Percentiles rank a stretch among this genome's conserved stretches.
phyloP scores from a whole-genome alignment of 2,797 vertebrate species.

The Gastrophryne carolinensis region DNA sequence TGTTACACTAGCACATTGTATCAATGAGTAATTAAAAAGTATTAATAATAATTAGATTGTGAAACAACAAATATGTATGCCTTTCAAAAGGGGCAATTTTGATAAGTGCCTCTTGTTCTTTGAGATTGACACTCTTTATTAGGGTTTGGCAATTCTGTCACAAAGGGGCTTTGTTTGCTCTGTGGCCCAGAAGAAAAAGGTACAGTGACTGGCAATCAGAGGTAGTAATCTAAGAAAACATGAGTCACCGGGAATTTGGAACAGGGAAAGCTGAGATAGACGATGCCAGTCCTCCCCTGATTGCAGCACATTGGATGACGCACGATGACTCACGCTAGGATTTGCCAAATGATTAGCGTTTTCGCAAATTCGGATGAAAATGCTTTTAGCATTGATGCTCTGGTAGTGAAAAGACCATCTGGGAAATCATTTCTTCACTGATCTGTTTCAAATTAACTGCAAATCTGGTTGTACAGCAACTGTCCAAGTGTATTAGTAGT shows the following conservation, averaged over 20 bases:
- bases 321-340: constrained; percentile 14
- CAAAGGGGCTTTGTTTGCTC: background rate
- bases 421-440: background rate
- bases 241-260: background rate
- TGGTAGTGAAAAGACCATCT: background rate
- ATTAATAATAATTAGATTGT: no score
- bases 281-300: background rate
- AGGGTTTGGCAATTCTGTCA: background rate
- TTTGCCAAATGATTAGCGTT: background rate
- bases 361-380: background rate
- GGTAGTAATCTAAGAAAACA: background rate
- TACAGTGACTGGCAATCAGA: background rate
- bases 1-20: no score
- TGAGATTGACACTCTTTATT: background rate
- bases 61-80: no score
- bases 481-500: no score
- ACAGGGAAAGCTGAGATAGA: background rate
- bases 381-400: background rate
- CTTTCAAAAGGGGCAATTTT: background rate
- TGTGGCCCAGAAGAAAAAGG: accelerated
- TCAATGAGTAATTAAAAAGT: no score
- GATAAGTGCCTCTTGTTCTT: background rate
- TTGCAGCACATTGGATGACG: background rate
- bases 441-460: background rate
- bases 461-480: no score